Evolutionary conservation across 2,797 vertebrate genomes (phyloP), one percentile per base, ranked within the genome.

Genomic region (Oryzias dopingdopingensis): DNA sequence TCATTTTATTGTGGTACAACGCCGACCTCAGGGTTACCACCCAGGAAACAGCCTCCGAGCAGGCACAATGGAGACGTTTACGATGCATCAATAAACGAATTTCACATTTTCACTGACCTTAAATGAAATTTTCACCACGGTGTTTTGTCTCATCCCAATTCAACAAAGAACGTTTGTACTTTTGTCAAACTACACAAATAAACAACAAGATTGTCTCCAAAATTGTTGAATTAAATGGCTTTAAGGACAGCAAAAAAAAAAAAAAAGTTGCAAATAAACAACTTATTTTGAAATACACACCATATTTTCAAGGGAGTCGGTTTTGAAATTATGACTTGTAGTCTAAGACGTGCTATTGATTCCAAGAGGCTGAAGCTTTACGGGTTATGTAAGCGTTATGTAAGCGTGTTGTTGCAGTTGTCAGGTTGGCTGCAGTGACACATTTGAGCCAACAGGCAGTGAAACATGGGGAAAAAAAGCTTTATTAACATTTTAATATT

Each of bases 401-500:
- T 80, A 90, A 92, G 86, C 58, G 32, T 68, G 76, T 67, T 83
- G 82, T 79, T 79, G 71, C 76, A 83, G 73, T 72, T 70, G 79
- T 74, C 58, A 77, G 70, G 65, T 80, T 52, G 66, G 72, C 69
- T 72, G 70, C 81, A 70, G 20, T 69, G 71, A 85, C 81, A 87
- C 59, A 70, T 73, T 83, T 49, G 51, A 68, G 44, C 62, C 26
- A 74, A 74, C 79, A 73, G 56, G 70, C 69, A 74, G 71, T 65
- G 54, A 57, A 64, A 83, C 51, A 72, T 70, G 88, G 92, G 5
- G 51, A 92, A 94, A 93, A 83, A 45, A 6, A 10, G 12, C 93
- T 96, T 97, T 97, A 96, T 96, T 97, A 93, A 94, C 90, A 95
- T 92, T 86, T 92, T 91, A 94, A 95, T 94, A 93, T 93, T 93